Base-by-base conservation (phyloP, 2,888 invertebrate species). In the Protophormia terraenovae region DNA sequence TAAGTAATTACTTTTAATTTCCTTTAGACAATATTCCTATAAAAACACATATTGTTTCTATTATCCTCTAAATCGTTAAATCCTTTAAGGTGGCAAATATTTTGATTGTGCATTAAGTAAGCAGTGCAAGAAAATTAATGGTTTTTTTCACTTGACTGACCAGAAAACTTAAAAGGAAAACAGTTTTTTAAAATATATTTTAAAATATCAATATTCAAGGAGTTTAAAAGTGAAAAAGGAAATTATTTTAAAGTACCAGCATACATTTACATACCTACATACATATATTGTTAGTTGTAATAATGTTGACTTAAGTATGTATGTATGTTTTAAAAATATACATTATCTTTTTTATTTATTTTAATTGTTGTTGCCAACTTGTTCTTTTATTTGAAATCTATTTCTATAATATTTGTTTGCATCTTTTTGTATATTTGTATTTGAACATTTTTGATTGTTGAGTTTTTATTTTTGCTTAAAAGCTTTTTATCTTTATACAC, bases 41-140 rank as follows among this genome's bases (percentile, higher is more conserved):
- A 35, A 78, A 60, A n/a, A 41, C 19, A 14, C 27, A 78, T 38
- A 10, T 78, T 19, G 24, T n/a, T 67, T 58, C 58, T 58, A 67
- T 67, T 24, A 47, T 66, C 41, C 7, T 12, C 32, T 16, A 29
- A 45, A 67, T 12, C 38, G 19, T 14, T 38, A 38, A 50, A 64
- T 12, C 32, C 32, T 67, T 55, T 58, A 4, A 77, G 29, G n/a
- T 19, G 32, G 14, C 1, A 14, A 16, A 58, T n/a, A 35, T 47
- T 73, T 73, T 60, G 22, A 45, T 19, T 10, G 16, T 73, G n/a
- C n/a, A n/a, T 24, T 47, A n/a, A n/a, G 3, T 22, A 32, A 22
- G 45, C 32, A 0, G 1, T 32, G 45, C 60, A 2, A 3, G 0
- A 60, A 47, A 60, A 35, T 62, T 45, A 60, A 60, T 62, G n/a